Conservation (phyloP, 2,113 vertebrate genomes). For the Tamias sibiricus region DNA sequence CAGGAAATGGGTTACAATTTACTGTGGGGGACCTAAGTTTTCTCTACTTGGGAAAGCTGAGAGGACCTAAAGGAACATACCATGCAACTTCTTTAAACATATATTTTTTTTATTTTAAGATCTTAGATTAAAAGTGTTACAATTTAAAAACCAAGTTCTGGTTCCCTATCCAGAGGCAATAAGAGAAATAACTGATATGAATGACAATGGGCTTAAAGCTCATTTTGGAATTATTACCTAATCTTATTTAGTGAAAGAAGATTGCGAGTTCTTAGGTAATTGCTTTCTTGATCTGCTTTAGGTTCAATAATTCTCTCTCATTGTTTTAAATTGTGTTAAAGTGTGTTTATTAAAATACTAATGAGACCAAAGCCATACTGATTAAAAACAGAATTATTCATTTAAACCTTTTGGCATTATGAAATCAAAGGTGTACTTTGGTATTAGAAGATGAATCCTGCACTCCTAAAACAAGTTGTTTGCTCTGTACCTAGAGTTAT, state of each 20-base stretch:
- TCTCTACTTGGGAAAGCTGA: background rate
- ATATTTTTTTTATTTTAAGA: background rate
- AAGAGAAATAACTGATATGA: slow-evolving; percentile 43
- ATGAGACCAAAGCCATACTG: slow-evolving; percentile 68
- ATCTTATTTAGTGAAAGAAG: slow-evolving; percentile 67
- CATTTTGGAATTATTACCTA: slow-evolving; percentile 43
- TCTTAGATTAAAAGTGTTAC: slow-evolving; percentile 16
- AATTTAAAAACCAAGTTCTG: background rate
- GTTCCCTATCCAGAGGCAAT: background rate
- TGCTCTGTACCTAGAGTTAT: background rate
- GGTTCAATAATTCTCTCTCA: slow-evolving; percentile 65
- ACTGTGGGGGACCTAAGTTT: background rate
- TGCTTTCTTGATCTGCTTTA: slow-evolving; percentile 70
- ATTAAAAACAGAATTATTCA: slow-evolving; percentile 73
- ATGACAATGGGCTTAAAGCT: slow-evolving; percentile 42
- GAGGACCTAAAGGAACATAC: background rate
- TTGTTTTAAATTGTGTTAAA: slow-evolving; percentile 72
- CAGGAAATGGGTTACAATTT: slow-evolving; percentile 20
- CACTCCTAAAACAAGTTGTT: background rate
- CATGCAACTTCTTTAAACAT: background rate
- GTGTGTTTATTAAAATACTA: slow-evolving; percentile 73
- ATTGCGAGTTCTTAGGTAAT: slow-evolving; percentile 66
- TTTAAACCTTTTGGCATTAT: slow-evolving; percentile 57
- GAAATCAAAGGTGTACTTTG: slow-evolving; percentile 43
- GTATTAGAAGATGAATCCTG: slow-evolving; percentile 24